Base-by-base conservation (phyloP, 2,888 invertebrate species). In the Crepidodera aurea region DNA sequence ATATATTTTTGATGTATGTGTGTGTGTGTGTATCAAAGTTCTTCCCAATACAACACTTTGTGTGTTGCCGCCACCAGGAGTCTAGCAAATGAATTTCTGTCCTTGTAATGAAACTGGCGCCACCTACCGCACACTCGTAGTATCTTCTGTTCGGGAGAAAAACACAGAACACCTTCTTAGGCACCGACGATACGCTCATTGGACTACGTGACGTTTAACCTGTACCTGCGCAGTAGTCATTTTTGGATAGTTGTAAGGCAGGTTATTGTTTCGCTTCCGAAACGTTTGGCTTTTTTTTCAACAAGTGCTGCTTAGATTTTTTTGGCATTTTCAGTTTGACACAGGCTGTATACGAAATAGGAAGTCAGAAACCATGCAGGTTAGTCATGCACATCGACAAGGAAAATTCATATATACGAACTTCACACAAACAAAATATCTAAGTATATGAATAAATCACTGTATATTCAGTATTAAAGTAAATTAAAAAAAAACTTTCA, bases 31-130 rank as follows among this genome's bases (percentile, higher is more conserved):
- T 62, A 58, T 57, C 32, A 48, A 48, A 48, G 48, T 48, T 56
- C 57, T 50, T 60, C 51, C 51, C 53, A 34, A 44, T 42, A 51
- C 53, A 54, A 70, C 69, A 64, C 54, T 62, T 53, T 65, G 73
- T 56, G 76, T 77, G 75, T 78, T 78, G 78, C 78, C 76, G 78
- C 78, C 77, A 78, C 78, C 78, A 78, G 77, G 73, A 76, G 75
- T 34, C 51, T 37, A 50, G 32, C 29, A 50, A 15, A 27, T 64
- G 61, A 64, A 40, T 46, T 50, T 66, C 62, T 68, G 46, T 60
- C 68, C 62, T 60, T 64, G 53, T 53, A 64, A 62, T 66, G 53
- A 64, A 65, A 59, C 53, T 60, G 60, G 60, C 67, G 66, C 67
- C 63, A 61, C 64, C 70, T 66, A 68, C 71, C 72, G 72, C 72